Base-by-base conservation (phyloP, 1,140 invertebrate genomes). In the Drosophila ironensis region DNA sequence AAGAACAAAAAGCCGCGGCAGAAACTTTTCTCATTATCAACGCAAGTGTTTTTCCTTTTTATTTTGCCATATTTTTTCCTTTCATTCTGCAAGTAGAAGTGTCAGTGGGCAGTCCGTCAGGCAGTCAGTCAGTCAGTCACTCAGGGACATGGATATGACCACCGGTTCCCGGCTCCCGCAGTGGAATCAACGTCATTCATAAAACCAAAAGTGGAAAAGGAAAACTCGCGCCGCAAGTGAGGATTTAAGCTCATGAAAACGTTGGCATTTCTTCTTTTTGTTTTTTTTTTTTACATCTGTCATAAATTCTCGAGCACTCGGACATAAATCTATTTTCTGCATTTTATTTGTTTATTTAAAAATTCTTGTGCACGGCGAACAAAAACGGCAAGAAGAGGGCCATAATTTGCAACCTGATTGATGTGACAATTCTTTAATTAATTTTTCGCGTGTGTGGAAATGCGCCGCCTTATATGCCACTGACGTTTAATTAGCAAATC, bases 261-360 rank as follows among this genome's bases (percentile, higher is more conserved):
- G 45, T 53, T 78, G 78, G 78, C 80, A 78, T 22, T 69, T n/a
- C n/a, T n/a, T n/a, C n/a, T n/a, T n/a, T n/a, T n/a, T n/a, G n/a
- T n/a, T n/a, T n/a, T n/a, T n/a, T n/a, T 69, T 82, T 82, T 82
- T 82, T 86, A 82, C 78, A 86, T 84, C 59, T 82, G 80, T 81
- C 78, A 82, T 82, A 82, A 82, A 84, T 82, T 82, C 70, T 14
- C 42, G 46, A 50, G 71, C 37, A 78, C 48, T 70, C 57, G 64
- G 14, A 46, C 68, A 71, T 84, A 82, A 82, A 82, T 82, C 78
- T 82, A 82, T 82, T 82, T 86, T 72, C 64, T 73, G 78, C 78
- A 82, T 84, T 82, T 82, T 82, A 82, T 82, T 82, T 82, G 78
- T 82, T 82, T 82, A 84, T 82, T 82, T 77, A 37, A 72, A 66